Conservation (phyloP, 2,888 invertebrate genomes). For the Coleophora deauratella region DNA sequence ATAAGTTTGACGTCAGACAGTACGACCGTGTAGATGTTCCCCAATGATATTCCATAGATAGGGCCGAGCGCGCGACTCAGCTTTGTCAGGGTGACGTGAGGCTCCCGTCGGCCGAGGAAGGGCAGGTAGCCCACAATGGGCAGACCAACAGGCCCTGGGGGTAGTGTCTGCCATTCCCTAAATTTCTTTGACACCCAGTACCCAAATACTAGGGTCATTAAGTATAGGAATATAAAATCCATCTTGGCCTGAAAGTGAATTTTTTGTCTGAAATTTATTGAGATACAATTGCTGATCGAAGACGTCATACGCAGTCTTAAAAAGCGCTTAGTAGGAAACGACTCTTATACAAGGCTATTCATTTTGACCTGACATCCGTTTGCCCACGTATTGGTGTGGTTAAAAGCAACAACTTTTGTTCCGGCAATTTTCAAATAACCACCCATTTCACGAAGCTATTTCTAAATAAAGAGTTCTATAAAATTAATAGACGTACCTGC, state of each 20-base stretch:
- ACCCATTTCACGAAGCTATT: no score
- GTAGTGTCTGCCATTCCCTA: slow-evolving; percentile 62
- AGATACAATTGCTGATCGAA: no score
- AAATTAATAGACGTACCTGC: no score
- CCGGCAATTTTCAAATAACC: no score
- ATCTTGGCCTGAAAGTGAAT: slow-evolving; percentile 28
- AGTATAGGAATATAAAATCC: slow-evolving; percentile 41
- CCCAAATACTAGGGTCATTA: slow-evolving; percentile 37
- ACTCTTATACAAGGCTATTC: no score
- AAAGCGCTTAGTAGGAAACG: no score
- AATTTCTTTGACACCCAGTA: slow-evolving; percentile 50
- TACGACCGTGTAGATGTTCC: slow-evolving; percentile 83
- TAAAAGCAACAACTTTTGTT: no score
- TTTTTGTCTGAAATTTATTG: no score
- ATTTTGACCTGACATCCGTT: no score
- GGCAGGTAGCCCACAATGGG: slow-evolving; percentile 87
- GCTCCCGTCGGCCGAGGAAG: slow-evolving; percentile 79
- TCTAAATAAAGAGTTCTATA: no score
- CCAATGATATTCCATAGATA: slow-evolving; percentile 83
- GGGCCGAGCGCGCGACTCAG: slow-evolving; percentile 81
- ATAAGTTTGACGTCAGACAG: slow-evolving; percentile 83
- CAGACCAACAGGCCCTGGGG: slow-evolving; percentile 86
- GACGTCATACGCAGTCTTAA: no score
- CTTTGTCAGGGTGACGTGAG: slow-evolving; percentile 80
- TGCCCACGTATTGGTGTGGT: no score